Base-by-base conservation (phyloP, 1,140 invertebrate genomes). In the Pteromalus puparum region DNA sequence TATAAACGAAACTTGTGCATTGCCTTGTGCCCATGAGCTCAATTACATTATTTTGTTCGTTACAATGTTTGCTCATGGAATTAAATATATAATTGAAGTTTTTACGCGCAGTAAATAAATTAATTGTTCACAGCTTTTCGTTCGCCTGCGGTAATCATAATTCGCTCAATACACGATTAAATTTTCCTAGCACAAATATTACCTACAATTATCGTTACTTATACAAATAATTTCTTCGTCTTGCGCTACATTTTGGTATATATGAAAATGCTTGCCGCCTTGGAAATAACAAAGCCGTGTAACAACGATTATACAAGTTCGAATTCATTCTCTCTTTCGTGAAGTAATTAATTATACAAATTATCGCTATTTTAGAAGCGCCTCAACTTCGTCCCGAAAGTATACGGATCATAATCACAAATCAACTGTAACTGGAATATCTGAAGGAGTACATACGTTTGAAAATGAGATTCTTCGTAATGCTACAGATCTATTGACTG, bases 1-100 rank as follows among this genome's bases (percentile, higher is more conserved):
- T 89, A 89, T 87, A 18, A 90, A 90, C 88, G 83, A 81, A 89
- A 90, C 88, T 89, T 91, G 91, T 92, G 91, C 91, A 91, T 89
- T 90, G 87, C 88, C 90, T 91, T 91, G 90, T 91, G 89, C 89
- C 84, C 88, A 87, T 85, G 88, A 91, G 89, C 87, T 88, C 87
- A 87, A 89, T 61, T n/a, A 75, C 38, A 88, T 86, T 87, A 73
- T 72, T 79, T 86, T 82, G 86, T 73, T 89, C 83, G 83, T 88
- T 82, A 88, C 85, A 89, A 87, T 87, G 88, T 86, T 87, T 81
- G 65, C 65, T 74, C 28, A 74, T 1, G 38, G 85, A 86, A 85
- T 80, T 85, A 80, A 68, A 78, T 88, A 83, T 80, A 48, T 48
- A 48, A 48, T 48, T 48, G 3, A 48, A 48, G 0, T 48, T 12